Base-by-base conservation (phyloP, 2,113 vertebrate species). In the Perccottus glenii region DNA sequence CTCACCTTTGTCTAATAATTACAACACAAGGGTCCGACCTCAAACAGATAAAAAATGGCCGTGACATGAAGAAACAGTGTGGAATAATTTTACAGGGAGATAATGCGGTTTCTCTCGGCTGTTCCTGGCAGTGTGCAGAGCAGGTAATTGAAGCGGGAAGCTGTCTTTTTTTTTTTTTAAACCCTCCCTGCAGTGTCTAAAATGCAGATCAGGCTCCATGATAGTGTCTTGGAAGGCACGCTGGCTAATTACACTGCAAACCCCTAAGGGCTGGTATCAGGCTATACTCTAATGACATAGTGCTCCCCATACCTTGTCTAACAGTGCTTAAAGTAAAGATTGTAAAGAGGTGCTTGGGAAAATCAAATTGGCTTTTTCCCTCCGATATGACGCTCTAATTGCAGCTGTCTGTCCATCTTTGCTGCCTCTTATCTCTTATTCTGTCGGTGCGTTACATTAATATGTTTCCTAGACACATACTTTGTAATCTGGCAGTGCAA, bases 141-240 rank as follows among this genome's bases (percentile, higher is more conserved):
- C 71, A 74, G 83, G 87, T 87, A 85, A 83, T 86, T 84, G 77
- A 83, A 87, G 76, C 60, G 19, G 57, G 76, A 67, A 81, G 69
- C 59, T 1, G n/a, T 48, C 16, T 12, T 61, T 53, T 87, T 80
- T 27, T 61, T 53, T 87, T 80, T 58, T 36, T 55, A 64, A 81
- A 46, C 64, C 77, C 51, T 59, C 65, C 72, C 77, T 15, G 42
- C 67, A n/a, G 77, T 38, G 70, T 71, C 70, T 81, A 60, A 51
- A 43, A 87, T 85, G 85, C 81, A 80, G 80, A 87, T 85, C 70
- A 48, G 67, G 53, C 70, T 60, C 27, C 6, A 0, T 16, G 87
- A 87, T 84, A 70, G 44, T 27, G 77, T 69, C 79, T 64, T 49
- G 32, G 75, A 65, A 43, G 60, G 64, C 64, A 36, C 3, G 8